phyloP scores from a whole-genome alignment of 2,113 vertebrate genomes.

The Falco punctatus region DNA sequence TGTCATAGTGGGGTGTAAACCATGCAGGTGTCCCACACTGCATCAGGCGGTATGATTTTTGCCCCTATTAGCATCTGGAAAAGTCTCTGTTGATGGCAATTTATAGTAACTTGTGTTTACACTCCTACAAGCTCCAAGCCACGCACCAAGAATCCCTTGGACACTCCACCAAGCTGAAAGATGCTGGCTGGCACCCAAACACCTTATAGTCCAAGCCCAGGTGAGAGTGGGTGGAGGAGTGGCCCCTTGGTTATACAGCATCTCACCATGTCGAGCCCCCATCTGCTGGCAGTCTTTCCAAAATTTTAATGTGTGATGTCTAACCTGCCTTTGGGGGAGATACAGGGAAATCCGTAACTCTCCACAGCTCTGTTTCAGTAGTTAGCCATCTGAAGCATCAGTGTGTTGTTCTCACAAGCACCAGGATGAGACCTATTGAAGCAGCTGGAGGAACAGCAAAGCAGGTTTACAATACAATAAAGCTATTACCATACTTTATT shows the following conservation, averaged over 20 bases:
- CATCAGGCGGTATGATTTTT: background rate
- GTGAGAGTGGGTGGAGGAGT: background rate
- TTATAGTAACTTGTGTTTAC: background rate
- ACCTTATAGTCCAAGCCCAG: background rate
- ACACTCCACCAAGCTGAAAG: background rate
- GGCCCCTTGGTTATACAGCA: rapidly evolving
- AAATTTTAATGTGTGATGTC: background rate
- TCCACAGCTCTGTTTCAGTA: background rate
- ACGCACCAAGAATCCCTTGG: background rate
- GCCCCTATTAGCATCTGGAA: background rate
- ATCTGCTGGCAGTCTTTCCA: background rate
- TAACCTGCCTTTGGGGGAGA: background rate
- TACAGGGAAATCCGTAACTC: background rate
- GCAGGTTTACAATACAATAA: background rate
- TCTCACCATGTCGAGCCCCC: rapidly evolving
- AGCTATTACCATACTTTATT: background rate
- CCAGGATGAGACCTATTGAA: background rate
- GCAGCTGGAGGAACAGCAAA: background rate
- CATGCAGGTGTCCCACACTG: rapidly evolving
- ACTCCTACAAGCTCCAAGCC: background rate
- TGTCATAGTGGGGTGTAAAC: background rate
- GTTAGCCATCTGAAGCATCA: background rate
- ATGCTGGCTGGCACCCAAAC: background rate
- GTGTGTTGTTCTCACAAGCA: background rate
- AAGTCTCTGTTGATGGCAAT: background rate